Percentiles rank a stretch among this genome's conserved stretches.
Evolutionary conservation across 2,113 vertebrate species (phyloP).

Genomic region (Hippocampus abdominalis): DNA sequence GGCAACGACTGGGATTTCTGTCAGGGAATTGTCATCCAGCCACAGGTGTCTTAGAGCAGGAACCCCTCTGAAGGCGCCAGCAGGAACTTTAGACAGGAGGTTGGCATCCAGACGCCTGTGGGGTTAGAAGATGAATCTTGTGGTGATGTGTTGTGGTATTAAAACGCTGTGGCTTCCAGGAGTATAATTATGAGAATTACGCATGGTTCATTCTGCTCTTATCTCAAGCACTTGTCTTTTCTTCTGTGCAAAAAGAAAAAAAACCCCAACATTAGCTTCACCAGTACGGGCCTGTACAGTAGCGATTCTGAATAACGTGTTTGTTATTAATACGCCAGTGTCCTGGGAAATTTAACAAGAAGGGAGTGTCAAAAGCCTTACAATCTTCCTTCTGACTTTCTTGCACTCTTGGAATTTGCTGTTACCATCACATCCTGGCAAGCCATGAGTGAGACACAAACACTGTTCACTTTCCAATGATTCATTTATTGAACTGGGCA

Average conservation of each 20-base stretch:
- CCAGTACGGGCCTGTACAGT: constrained; percentile 54
- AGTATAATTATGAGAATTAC: constrained; percentile 55
- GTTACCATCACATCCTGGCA: not conserved
- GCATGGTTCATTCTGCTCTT: constrained; percentile 41
- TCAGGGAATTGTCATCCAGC: constrained; percentile 90
- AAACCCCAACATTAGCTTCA: constrained; percentile 46
- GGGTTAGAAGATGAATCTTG: constrained; percentile 36
- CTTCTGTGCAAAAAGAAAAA: constrained; percentile 69
- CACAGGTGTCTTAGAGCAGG: constrained; percentile 88
- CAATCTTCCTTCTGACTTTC: not conserved
- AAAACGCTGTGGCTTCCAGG: constrained; percentile 41
- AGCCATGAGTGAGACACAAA: constrained; percentile 34
- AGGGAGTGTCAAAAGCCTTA: not conserved
- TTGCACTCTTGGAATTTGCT: not conserved
- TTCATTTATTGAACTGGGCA: constrained; percentile 13
- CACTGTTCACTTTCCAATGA: constrained; percentile 14
- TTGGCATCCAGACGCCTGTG: constrained; percentile 92
- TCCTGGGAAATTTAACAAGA: not conserved
- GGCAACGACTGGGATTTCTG: constrained; percentile 84
- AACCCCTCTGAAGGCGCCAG: constrained; percentile 83
- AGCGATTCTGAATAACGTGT: not conserved
- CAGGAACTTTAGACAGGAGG: constrained; percentile 85
- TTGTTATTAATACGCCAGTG: not conserved
- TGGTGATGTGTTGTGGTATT: constrained; percentile 32
- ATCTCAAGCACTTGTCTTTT: constrained; percentile 75